A percentile compares a stretch with the other conserved stretches of the same genome.
phyloP scores from a whole-genome alignment of 2,888 invertebrate genomes.

The Maniola hyperantus region DNA sequence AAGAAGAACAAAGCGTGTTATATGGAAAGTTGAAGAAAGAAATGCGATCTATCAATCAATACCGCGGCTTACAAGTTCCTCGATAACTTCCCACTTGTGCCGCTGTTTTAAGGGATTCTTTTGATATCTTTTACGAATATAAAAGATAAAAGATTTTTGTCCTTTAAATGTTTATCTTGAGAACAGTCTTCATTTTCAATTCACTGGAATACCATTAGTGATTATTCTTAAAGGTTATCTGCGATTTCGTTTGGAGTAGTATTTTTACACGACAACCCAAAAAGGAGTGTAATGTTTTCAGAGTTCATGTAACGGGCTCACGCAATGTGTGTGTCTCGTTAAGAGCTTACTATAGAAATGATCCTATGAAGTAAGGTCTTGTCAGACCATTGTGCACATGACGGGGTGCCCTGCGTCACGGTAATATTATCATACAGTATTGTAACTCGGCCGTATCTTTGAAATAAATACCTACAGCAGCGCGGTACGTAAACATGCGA shows the following conservation, averaged over 20 bases:
- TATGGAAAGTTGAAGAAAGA: slow-evolving; percentile 40
- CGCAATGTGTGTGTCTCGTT: no score
- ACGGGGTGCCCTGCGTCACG: no score
- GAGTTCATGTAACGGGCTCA: no score
- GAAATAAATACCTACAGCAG: no score
- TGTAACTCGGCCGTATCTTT: no score
- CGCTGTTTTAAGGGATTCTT: slow-evolving; percentile 24
- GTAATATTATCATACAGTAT: no score
- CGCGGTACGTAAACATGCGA: no score
- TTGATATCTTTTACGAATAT: slow-evolving; percentile 16
- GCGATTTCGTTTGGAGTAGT: background rate
- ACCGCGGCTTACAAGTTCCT: slow-evolving; percentile 38
- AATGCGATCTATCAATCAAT: slow-evolving; percentile 47
- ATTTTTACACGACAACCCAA: background rate
- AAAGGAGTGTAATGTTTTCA: no score
- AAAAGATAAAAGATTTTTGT: slow-evolving; percentile 16
- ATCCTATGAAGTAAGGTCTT: no score
- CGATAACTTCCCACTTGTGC: slow-evolving; percentile 32
- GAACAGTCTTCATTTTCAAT: background rate
- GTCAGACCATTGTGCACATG: no score
- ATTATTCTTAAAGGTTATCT: background rate
- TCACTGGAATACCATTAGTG: background rate
- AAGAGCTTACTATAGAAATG: no score
- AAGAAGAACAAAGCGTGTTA: slow-evolving; percentile 37
- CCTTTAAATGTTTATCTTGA: slow-evolving; percentile 3